phyloP scores from a whole-genome alignment of 2,888 invertebrate species.

The Spilosoma lubricipeda region DNA sequence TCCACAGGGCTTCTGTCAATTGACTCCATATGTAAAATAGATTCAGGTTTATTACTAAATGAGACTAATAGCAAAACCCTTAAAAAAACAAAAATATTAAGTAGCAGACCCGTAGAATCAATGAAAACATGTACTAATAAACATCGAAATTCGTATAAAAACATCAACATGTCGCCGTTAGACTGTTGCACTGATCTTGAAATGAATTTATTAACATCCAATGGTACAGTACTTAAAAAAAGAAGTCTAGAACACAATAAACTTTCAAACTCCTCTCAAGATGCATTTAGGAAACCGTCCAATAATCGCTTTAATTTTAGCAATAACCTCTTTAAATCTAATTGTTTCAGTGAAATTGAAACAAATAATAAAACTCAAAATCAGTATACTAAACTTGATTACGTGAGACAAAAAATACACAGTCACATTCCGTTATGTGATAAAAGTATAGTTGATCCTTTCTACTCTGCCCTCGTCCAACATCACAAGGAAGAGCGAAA shows the following conservation, averaged over 20 bases:
- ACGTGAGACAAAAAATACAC: neutral
- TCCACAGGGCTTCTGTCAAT: neutral
- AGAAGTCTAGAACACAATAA: neutral
- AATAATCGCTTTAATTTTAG: neutral
- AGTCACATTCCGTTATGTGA: neutral
- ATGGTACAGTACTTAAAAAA: neutral
- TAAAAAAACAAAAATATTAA: neutral
- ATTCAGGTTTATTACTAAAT: slow-evolving; percentile 7
- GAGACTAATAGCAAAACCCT: slow-evolving; percentile 1
- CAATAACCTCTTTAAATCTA: neutral
- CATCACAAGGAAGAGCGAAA: slow-evolving; percentile 1
- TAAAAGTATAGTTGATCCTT: slow-evolving; percentile 2
- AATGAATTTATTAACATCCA: neutral
- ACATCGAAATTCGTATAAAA: neutral
- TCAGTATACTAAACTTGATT: neutral
- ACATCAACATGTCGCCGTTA: neutral
- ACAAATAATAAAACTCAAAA: neutral
- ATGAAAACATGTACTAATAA: neutral
- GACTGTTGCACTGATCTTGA: neutral
- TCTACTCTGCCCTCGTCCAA: neutral
- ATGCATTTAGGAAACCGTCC: neutral
- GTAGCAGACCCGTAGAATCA: neutral
- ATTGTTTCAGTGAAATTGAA: neutral
- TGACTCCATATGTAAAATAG: slow-evolving; percentile 5
- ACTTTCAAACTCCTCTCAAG: neutral